Conservation (phyloP, 2,888 invertebrate species). For the Rotaria socialis region DNA sequence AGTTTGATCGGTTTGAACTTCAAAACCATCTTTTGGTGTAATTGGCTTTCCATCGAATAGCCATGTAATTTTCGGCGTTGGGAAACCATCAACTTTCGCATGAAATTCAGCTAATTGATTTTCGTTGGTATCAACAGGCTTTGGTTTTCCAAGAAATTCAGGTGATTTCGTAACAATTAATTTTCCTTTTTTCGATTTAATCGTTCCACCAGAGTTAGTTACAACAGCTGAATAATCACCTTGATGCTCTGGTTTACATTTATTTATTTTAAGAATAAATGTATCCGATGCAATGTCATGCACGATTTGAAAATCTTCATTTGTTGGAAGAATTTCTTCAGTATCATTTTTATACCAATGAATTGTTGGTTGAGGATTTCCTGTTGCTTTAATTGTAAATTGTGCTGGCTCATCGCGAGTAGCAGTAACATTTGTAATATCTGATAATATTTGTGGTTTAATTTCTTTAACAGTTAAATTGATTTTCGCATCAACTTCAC, state of each 20-base stretch:
- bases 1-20: constrained; percentile 73
- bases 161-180: neutral
- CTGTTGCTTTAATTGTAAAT: constrained; percentile 40
- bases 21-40: constrained; percentile 34
- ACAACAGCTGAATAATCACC: constrained; percentile 41
- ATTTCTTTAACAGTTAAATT: constrained; percentile 44
- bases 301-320: constrained; percentile 36
- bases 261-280: constrained; percentile 35
- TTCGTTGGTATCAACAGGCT: neutral
- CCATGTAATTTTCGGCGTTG: constrained; percentile 43
- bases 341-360: constrained; percentile 45
- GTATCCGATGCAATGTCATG: neutral
- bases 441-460: constrained; percentile 38
- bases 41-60: constrained; percentile 44
- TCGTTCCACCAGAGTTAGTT: constrained; percentile 37
- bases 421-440: constrained; percentile 33
- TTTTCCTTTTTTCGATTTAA: constrained; percentile 30
- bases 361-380: constrained; percentile 51
- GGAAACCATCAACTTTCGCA: constrained; percentile 35
- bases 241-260: constrained; percentile 42
- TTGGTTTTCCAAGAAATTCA: constrained; percentile 36
- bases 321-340: constrained; percentile 20
- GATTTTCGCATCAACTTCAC: constrained; percentile 37
- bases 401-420: constrained; percentile 42
- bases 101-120: constrained; percentile 38